A percentile compares a stretch with the other conserved stretches of the same genome.
phyloP scores from a whole-genome alignment of 1,140 invertebrate species.

The Lasioglossum albipes region DNA sequence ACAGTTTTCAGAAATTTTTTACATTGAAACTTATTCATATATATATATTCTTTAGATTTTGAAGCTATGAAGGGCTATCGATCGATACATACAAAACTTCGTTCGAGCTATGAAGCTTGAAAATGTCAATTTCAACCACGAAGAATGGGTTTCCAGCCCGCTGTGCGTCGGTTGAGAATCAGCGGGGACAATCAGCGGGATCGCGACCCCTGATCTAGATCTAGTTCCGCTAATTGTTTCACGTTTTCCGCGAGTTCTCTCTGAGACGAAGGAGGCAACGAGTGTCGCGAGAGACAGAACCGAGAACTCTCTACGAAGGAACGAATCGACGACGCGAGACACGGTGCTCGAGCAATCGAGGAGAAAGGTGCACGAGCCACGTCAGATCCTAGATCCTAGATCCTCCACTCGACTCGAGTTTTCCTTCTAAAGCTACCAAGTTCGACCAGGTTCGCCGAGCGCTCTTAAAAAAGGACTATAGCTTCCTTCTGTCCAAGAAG shows the following conservation, averaged over 20 bases:
- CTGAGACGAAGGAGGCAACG: background rate
- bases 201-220: background rate
- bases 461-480: slow-evolving; percentile 42
- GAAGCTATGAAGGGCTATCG: no score
- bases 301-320: background rate
- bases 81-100: no score
- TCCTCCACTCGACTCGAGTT: background rate
- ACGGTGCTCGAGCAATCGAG: background rate
- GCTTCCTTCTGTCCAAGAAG: slow-evolving; percentile 52
- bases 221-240: no score
- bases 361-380: background rate
- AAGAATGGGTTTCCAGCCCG: no score
- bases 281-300: background rate
- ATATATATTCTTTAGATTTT: no score
- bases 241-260: no score
- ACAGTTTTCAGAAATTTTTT: no score
- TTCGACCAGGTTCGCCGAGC: slow-evolving; percentile 1
- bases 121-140: no score
- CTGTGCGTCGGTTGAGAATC: no score
- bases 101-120: no score
- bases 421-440: background rate
- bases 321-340: background rate
- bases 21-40: no score
- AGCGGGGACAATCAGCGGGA: background rate
- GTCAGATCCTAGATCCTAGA: background rate